Evolutionary conservation across 2,113 vertebrate species (phyloP), one percentile per base, ranked within the genome.

Genomic region (Sinocyclocheilus maitianheensis): DNA sequence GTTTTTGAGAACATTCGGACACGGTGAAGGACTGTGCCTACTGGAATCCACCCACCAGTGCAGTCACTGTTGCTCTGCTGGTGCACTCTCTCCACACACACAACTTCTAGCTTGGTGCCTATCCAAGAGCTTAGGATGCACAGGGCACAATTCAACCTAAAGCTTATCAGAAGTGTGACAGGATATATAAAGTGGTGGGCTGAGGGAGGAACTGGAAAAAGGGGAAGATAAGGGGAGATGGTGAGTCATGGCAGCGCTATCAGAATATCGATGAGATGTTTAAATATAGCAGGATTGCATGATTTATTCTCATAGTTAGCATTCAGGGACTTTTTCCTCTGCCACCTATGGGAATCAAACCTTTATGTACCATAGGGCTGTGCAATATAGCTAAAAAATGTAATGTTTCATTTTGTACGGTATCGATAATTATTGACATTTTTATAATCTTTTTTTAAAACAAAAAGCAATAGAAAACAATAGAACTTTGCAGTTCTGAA

Each of bases 201-300:
- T 51, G 58, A 62, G 10, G 43, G 43, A 46, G 43, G 43, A 46
- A 26, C 48, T 74, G 26, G 3, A 40, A 43, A 77, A n/a, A n/a
- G 43, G 37, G 13, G 5, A 55, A 18, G 53, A 55, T 55, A 55
- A 18, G 5, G 75, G 22, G 46, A 65, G 71, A 84, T 34, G 71
- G 69, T 88, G 85, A 90, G 85, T 89, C 88, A 90, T 82, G 46
- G 58, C 74, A 84, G 84, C 37, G 83, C 65, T 67, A 81, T 85
- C 84, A 84, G 88, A 82, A 43, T 69, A 92, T 89, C 84, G 87
- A 90, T 91, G 90, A 65, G 67, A 83, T 84, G 85, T 86, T 85
- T 90, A 92, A 92, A 92, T 92, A 91, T 90, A 89, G 90, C 77
- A 84, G 74, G 79, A 78, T 62, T 65, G 75, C 53, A 84, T 90